Base-by-base conservation (phyloP, 1,140 invertebrate genomes). In the Penaeus chinensis region DNA sequence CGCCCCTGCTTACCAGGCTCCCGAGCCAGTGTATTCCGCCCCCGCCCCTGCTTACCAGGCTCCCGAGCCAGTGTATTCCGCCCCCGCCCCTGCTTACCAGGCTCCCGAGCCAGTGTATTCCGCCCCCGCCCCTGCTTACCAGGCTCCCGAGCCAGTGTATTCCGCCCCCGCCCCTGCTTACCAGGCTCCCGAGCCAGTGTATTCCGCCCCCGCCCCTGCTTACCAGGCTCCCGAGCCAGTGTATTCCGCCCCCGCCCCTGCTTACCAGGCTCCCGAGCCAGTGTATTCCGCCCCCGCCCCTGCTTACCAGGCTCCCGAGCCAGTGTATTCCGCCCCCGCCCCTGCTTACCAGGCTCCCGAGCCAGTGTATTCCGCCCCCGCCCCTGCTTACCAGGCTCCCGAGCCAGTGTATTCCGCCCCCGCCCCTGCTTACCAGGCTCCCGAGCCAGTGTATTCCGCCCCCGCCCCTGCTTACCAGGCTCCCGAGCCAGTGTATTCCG, bases 101-200 rank as follows among this genome's bases (percentile, higher is more conserved):
- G 18, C 69, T 71, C 71, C 71, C 4, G 47, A 77, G 22, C 61
- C 11, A 19, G 54, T 69, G 5, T 87, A 87, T 54, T 37, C 37
- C 13, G n/a, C 66, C 3, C 86, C 86, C 3, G 63, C n/a, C 2
- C 37, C 79, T 62, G 66, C 77, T 27, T 88, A 88, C 7, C 16
- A 54, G 47, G 19, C 86, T 8, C 86, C 86, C 22, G 63, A 88
- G 24, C 76, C 80, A 18, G 65, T 74, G 61, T 88, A 88, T 60
- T 24, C 20, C 22, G 37, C 79, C 0, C 84, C 84, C 3, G 42
- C 79, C 65, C 84, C 77, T 18, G 65, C 63, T 54, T 86, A 86
- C 24, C 27, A 24, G 32, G 27, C 84, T 32, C 86, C 86, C 0
- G 65, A 82, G 27, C 80, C 86, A 1, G 20, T 37, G 19, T 88